A percentile compares a stretch with the other conserved stretches of the same genome.
Evolutionary conservation across 2,113 vertebrate species (phyloP).

Genomic region (Apus apus): DNA sequence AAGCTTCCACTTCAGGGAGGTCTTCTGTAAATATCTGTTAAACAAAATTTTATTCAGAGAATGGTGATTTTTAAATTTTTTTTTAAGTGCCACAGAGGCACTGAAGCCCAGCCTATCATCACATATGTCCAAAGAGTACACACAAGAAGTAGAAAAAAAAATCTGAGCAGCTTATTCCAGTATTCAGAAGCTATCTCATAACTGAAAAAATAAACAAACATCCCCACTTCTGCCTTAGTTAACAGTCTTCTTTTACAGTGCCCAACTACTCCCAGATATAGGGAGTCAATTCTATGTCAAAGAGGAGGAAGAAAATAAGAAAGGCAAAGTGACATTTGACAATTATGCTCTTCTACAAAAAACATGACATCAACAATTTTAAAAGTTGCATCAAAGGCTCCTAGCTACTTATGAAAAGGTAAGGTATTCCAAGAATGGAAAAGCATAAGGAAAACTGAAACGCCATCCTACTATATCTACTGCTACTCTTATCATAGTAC

Average conservation of each 20-base stretch:
- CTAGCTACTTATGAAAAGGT: not conserved
- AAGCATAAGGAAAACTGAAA: not conserved
- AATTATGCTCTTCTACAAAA: not conserved
- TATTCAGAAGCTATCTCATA: not conserved
- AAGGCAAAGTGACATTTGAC: not conserved
- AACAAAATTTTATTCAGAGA: slow-evolving; percentile 9
- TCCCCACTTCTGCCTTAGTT: not conserved
- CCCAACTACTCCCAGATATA: not conserved
- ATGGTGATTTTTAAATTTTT: not conserved
- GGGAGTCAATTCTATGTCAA: not conserved
- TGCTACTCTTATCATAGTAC: not conserved
- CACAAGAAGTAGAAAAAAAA: not conserved
- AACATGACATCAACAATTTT: not conserved
- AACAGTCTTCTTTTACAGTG: not conserved
- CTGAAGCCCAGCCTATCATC: not conserved
- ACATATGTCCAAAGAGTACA: not conserved
- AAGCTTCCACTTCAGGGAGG: slow-evolving; percentile 91
- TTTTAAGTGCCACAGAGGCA: not conserved
- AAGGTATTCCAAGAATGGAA: not conserved
- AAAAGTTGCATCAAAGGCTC: not conserved
- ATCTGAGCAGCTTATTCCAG: not conserved
- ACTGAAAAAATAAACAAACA: not conserved
- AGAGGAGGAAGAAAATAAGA: not conserved
- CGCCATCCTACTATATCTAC: not conserved
- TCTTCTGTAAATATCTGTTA: slow-evolving; percentile 97